These are phyloP conservation scores for Coilia nasus DNA, from an alignment of 2,797 vertebrate genomes.

Conservation along the genomic window DNA sequence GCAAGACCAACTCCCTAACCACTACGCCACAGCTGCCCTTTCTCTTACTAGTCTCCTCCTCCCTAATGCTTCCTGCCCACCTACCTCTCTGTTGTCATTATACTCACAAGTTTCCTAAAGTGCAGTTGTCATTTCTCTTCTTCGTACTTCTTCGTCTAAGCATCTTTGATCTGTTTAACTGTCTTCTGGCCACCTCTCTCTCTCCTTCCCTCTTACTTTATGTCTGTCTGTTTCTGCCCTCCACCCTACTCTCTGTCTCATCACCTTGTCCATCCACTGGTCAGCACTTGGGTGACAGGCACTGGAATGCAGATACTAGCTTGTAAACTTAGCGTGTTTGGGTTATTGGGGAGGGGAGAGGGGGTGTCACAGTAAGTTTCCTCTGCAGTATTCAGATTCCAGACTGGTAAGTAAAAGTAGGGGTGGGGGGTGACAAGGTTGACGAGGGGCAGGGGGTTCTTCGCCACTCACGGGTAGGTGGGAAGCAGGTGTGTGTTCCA, in stretches of 20 bases:
- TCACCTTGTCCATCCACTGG: slow-evolving; percentile 54
- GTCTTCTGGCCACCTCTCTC: background rate
- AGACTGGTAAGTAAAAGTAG: slow-evolving; percentile 53
- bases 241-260: slow-evolving; percentile 21
- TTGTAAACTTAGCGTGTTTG: slow-evolving; percentile 75
- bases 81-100: background rate
- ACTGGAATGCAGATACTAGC: slow-evolving; percentile 80
- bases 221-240: slow-evolving; percentile 12
- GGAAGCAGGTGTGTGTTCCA: slow-evolving; percentile 46
- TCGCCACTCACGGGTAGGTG: slow-evolving; percentile 57
- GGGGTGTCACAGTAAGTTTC: slow-evolving; percentile 66
- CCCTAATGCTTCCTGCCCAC: background rate
- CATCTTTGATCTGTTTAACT: background rate
- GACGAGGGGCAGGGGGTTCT: slow-evolving; percentile 37
- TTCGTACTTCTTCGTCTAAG: background rate
- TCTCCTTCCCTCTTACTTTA: background rate
- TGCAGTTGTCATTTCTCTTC: background rate
- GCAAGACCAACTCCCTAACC: too few relatives aligned
- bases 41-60: background rate
- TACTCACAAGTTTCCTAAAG: background rate
- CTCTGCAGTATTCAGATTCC: slow-evolving; percentile 77
- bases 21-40: too few relatives aligned
- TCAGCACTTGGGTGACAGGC: slow-evolving; percentile 64
- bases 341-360: slow-evolving; percentile 62
- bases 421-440: slow-evolving; percentile 33